These are phyloP conservation scores for Machaerirhynchus nigripectus DNA, from an alignment of 2,113 vertebrate species.

Conservation along the genomic window DNA sequence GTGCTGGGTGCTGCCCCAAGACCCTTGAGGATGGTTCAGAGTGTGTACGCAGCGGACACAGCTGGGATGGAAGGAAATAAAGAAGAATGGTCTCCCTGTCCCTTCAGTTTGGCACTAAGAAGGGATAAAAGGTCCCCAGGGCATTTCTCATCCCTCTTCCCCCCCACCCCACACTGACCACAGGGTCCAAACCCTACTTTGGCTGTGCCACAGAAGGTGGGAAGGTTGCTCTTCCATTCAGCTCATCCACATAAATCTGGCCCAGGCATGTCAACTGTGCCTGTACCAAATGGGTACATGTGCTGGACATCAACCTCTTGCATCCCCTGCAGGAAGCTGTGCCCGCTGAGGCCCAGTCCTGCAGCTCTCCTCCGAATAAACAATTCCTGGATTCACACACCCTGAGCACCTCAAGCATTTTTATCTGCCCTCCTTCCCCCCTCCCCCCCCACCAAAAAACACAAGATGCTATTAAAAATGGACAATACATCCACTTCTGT, in stretches of 20 bases:
- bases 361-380: not conserved
- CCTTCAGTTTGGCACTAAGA: not conserved
- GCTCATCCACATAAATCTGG: not conserved
- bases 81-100: not conserved
- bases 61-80: not conserved
- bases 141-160: not conserved
- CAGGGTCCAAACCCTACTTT: not conserved
- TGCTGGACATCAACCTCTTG: not conserved
- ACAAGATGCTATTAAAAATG: not conserved
- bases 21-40: not conserved
- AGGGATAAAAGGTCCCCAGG: not conserved
- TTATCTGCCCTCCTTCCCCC: not conserved
- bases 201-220: not conserved
- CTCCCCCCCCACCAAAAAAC: not conserved
- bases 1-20: not conserved
- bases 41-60: not conserved
- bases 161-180: accelerated
- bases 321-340: not conserved
- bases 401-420: not conserved
- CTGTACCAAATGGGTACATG: accelerated
- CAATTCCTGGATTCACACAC: not conserved
- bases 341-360: not conserved
- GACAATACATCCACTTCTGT: too few relatives aligned
- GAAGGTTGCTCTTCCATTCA: not conserved
- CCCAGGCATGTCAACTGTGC: too few relatives aligned